Base-by-base conservation (phyloP, 2,888 invertebrate species). In the Epiblema foenella region DNA sequence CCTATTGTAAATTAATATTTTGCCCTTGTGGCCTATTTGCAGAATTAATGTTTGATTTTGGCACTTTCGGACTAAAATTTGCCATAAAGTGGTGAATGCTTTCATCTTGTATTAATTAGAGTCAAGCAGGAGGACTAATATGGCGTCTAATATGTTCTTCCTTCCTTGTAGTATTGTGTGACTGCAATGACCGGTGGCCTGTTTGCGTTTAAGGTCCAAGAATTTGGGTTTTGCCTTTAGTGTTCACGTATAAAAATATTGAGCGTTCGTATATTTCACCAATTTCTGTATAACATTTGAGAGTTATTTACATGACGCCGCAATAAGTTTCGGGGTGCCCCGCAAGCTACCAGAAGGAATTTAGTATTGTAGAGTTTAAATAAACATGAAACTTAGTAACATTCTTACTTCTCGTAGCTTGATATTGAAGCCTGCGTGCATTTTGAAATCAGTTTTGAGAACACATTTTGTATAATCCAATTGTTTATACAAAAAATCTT, bases 271-370 rank as follows among this genome's bases (percentile, higher is more conserved):
- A 51, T 17, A 51, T 9, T 3, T 51, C 18, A 18, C 3, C 29
- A n/a, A 8, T 49, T 17, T 20, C 4, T n/a, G 24, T 33, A 29
- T 29, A 5, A 10, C 9, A 46, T 12, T 12, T 33, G 42, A 46
- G 68, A 68, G 68, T 62, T 69, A 64, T 69, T 58, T 29, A 42
- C 29, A 52, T 52, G 64, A 59, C 24, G 15, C 24, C 33, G 42
- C 52, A 65, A 64, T 33, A 39, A 29, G 42, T 20, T 29, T 58
- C 52, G 37, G 58, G 58, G 29, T 42, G 24, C 42, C 58, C 58
- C 51, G 29, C 39, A 51, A 69, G 69, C 69, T 69, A 69, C 64
- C 51, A 42, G 64, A 51, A 67, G 37, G 20, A 17, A 54, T 29
- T 5, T 52, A 18, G 17, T 20, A 24, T 29, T 24, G 8, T 20